phyloP scores from a whole-genome alignment of 2,797 vertebrate genomes.

The Typhlichthys eigenmanni region DNA sequence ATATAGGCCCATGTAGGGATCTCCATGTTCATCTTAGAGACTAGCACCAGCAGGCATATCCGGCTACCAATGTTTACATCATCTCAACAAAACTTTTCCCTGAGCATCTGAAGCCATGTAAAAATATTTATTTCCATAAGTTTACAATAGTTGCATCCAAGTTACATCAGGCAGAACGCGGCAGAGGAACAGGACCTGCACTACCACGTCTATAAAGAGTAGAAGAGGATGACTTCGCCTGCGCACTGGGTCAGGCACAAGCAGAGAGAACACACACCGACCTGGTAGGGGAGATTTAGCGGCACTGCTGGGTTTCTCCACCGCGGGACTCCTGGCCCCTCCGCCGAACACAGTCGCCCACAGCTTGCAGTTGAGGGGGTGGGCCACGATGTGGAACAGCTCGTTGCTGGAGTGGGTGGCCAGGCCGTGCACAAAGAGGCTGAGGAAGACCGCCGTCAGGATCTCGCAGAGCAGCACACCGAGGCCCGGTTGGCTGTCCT shows the following conservation, averaged over 20 bases:
- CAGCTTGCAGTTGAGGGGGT: constrained; percentile 91
- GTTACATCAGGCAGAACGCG: constrained; percentile 32
- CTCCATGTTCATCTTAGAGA: no score
- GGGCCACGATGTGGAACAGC: constrained; percentile 89
- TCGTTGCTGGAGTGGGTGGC: constrained; percentile 95
- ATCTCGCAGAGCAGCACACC: constrained; percentile 93
- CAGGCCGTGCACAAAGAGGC: constrained; percentile 94
- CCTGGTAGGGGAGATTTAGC: constrained; percentile 76
- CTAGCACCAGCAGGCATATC: no score
- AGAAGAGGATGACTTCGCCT: neutral
- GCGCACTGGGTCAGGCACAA: neutral
- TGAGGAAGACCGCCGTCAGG: constrained; percentile 92
- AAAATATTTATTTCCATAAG: neutral
- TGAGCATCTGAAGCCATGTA: no score
- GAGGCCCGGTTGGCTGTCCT: constrained; percentile 90
- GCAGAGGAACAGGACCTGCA: constrained; percentile 10
- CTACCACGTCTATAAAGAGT: neutral
- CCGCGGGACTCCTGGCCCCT: constrained; percentile 78
- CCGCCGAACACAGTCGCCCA: constrained; percentile 95
- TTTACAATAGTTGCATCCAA: constrained; percentile 7
- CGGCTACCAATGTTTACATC: no score
- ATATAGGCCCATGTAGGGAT: no score
- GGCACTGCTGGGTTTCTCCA: constrained; percentile 72
- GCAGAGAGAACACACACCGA: constrained; percentile 58
- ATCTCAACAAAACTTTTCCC: no score